A percentile compares a stretch with the other conserved stretches of the same genome.
These are phyloP conservation scores for Drosophila nigricruria DNA, from an alignment of 2,888 invertebrate species.

Conservation along the genomic window DNA sequence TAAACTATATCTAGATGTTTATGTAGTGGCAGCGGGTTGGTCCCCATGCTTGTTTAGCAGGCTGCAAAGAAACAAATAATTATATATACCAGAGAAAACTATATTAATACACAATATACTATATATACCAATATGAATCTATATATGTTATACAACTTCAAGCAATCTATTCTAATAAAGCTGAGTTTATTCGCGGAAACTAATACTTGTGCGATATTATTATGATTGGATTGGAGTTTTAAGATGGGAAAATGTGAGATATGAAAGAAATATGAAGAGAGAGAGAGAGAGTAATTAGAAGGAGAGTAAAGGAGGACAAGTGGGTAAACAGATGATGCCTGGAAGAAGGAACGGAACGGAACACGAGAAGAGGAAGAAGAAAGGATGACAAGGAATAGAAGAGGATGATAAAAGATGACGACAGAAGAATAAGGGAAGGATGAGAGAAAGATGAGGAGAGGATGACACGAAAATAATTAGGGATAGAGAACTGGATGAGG, in stretches of 20 bases:
- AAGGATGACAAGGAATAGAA: no score
- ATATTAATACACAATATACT: conserved; percentile 13
- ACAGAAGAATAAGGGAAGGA: not conserved
- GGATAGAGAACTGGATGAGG: not conserved
- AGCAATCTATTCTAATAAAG: conserved; percentile 53
- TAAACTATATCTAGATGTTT: not conserved
- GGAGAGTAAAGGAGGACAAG: not conserved
- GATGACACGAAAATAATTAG: no score
- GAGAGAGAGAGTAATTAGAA: no score
- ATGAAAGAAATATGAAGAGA: not conserved
- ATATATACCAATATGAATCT: conserved; percentile 9
- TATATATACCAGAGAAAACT: conserved; percentile 17
- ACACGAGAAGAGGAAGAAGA: no score
- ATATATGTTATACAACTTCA: conserved; percentile 11
- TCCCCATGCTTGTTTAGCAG: conserved; percentile 39
- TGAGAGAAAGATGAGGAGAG: not conserved
- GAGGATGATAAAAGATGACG: no score
- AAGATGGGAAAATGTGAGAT: not conserved
- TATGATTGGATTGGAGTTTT: not conserved
- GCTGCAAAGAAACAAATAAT: conserved; percentile 31
- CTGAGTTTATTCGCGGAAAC: conserved; percentile 32
- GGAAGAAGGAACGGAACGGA: no score
- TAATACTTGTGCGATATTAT: not conserved
- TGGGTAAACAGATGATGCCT: no score
- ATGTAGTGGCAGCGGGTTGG: conserved; percentile 48